Evolutionary conservation across 2,888 invertebrate genomes (phyloP).

Genomic region (Hypsopygia costalis): DNA sequence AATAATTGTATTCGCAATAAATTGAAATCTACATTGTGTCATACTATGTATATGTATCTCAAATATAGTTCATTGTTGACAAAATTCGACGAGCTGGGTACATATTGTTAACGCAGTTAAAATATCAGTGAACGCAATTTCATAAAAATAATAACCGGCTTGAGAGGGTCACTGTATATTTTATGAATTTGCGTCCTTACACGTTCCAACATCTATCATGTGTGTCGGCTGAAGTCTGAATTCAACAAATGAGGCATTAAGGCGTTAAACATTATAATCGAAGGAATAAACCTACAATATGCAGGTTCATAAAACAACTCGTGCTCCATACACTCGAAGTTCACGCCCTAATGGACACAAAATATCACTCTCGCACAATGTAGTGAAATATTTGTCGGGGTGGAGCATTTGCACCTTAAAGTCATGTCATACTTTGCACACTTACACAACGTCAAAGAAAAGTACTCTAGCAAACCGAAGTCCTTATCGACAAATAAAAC

Average conservation of each 20-base stretch:
- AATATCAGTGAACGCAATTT: too few species aligned
- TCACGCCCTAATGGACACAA: slow-evolving; percentile 50
- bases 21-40: too few species aligned
- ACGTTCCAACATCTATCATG: too few species aligned
- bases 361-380: slow-evolving; percentile 61
- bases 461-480: slow-evolving; percentile 70
- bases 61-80: too few species aligned
- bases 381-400: slow-evolving; percentile 43
- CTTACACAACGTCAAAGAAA: slow-evolving; percentile 65
- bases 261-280: slow-evolving; percentile 39
- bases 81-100: too few species aligned
- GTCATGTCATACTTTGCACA: slow-evolving; percentile 57
- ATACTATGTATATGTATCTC: too few species aligned
- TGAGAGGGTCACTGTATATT: too few species aligned
- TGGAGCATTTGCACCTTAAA: slow-evolving; percentile 48
- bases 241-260: slow-evolving; percentile 1
- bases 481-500: slow-evolving; percentile 55
- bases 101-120: too few species aligned
- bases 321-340: slow-evolving; percentile 56
- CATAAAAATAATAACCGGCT: too few species aligned
- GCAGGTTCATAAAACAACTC: slow-evolving; percentile 60
- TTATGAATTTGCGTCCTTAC: too few species aligned
- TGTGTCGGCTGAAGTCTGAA: too few species aligned
- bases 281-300: slow-evolving; percentile 67
- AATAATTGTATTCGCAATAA: too few species aligned